Base-by-base conservation (phyloP, 2,888 invertebrate species). In the Panopea generosa region DNA sequence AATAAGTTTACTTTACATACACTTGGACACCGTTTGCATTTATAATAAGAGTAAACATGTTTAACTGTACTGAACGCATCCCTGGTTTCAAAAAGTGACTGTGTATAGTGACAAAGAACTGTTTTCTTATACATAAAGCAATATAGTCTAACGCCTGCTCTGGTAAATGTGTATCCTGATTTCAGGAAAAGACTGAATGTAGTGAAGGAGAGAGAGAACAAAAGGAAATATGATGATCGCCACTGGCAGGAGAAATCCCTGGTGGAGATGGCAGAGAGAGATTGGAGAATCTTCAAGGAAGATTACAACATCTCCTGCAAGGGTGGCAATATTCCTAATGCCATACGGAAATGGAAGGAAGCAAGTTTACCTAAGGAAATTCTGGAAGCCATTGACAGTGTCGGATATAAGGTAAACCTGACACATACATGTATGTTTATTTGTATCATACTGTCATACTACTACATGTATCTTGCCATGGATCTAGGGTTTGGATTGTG, bases 231-330 rank as follows among this genome's bases (percentile, higher is more conserved):
- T 97, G 99, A 99, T 93, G 99, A 99, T 92, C 95, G 99, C 4
- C 99, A 99, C 93, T 99, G 99, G 99, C 96, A 97, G 2, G 98
- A 99, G 90, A 99, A 99, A 6, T 95, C 95, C 11, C 93, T 96
- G 0, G 95, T 96, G 61, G 98, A 99, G 93, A 99, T 99, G 99
- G 97, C 97, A 0, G 99, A 99, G 92, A 95, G 99, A 87, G 99
- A 99, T 94, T 99, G 99, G 99, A 95, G 99, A 93, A 99, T 99
- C 89, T 99, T 99, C 92, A 95, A 99, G 82, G 99, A 99, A 93
- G 99, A 99, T 93, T 99, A 98, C 92, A 99, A 98, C 91, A 99
- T 99, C 63, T 97, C 98, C 2, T 97, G 99, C 76, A 99, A 99
- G 93, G 98, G 98, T 56, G 99, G 99, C 0, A 96, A 95, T 90